These are phyloP conservation scores for Falco concolor DNA, from an alignment of 2,797 vertebrate species.

Conservation along the genomic window DNA sequence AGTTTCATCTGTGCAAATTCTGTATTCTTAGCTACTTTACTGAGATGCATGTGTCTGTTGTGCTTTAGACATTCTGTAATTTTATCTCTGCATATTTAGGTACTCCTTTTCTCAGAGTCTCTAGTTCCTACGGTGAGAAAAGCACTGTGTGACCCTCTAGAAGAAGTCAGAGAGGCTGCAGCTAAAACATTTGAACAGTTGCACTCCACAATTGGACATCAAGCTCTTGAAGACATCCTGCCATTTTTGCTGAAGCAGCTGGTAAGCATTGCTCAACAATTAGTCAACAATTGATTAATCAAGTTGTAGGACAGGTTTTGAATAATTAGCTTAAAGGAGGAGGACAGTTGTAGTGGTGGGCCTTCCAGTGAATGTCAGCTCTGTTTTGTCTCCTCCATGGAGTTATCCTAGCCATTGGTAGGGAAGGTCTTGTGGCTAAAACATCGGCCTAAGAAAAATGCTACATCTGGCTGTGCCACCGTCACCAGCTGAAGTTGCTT, in stretches of 20 bases:
- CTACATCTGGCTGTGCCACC: background rate
- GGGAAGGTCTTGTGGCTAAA: background rate
- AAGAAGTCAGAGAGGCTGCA: conserved; percentile 94
- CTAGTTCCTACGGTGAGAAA: conserved; percentile 95
- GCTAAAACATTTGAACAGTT: conserved; percentile 98
- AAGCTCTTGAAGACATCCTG: conserved; percentile 96
- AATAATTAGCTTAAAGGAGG: background rate
- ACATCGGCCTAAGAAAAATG: background rate
- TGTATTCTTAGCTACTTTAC: background rate
- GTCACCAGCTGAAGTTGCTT: background rate
- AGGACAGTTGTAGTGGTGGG: background rate
- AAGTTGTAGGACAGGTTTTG: background rate
- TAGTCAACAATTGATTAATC: background rate
- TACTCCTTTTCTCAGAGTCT: conserved; percentile 95
- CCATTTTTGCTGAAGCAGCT: conserved; percentile 91
- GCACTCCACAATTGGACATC: conserved; percentile 95
- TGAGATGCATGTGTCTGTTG: rapidly evolving
- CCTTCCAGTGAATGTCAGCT: background rate
- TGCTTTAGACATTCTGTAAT: background rate
- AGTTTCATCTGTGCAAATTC: background rate
- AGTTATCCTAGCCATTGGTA: background rate
- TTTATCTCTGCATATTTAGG: conserved; percentile 68
- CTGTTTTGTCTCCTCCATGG: background rate
- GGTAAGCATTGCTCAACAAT: conserved; percentile 72
- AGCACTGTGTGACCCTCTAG: conserved; percentile 94